phyloP scores from a whole-genome alignment of 2,113 vertebrate species.

The Syngnathoides biaculeatus region DNA sequence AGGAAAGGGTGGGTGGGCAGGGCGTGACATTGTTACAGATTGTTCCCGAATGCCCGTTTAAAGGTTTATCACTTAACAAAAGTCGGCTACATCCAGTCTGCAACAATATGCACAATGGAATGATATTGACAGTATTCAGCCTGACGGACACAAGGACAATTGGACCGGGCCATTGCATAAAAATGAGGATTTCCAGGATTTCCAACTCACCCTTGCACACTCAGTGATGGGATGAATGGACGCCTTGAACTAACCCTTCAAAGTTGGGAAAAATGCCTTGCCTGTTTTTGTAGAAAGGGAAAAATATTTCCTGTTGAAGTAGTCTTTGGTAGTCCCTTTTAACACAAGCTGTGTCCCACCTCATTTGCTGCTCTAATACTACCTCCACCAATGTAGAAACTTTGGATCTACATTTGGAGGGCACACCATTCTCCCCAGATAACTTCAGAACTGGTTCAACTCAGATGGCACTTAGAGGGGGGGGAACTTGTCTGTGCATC shows the following conservation, averaged over 20 bases:
- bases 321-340: too few relatives aligned
- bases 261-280: too few relatives aligned
- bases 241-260: too few relatives aligned
- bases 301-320: too few relatives aligned
- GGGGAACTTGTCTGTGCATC: slow-evolving; percentile 25
- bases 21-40: slow-evolving; percentile 53
- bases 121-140: slow-evolving; percentile 10
- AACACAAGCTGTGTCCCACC: too few relatives aligned
- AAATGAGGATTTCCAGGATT: too few relatives aligned
- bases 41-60: slow-evolving; percentile 55
- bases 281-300: too few relatives aligned
- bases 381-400: neutral
- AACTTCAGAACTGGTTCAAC: slow-evolving; percentile 18
- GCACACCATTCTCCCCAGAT: neutral
- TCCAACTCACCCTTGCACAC: too few relatives aligned
- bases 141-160: neutral
- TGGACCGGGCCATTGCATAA: too few relatives aligned
- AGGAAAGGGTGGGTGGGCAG: slow-evolving; percentile 23
- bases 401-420: neutral
- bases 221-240: too few relatives aligned
- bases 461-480: slow-evolving; percentile 14
- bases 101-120: slow-evolving; percentile 1
- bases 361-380: too few relatives aligned
- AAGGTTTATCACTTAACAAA: slow-evolving; percentile 63
- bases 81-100: slow-evolving; percentile 24